Percentiles rank a stretch among this genome's conserved stretches.
phyloP scores from a whole-genome alignment of 1,140 invertebrate genomes.

The Drosophila guanche region DNA sequence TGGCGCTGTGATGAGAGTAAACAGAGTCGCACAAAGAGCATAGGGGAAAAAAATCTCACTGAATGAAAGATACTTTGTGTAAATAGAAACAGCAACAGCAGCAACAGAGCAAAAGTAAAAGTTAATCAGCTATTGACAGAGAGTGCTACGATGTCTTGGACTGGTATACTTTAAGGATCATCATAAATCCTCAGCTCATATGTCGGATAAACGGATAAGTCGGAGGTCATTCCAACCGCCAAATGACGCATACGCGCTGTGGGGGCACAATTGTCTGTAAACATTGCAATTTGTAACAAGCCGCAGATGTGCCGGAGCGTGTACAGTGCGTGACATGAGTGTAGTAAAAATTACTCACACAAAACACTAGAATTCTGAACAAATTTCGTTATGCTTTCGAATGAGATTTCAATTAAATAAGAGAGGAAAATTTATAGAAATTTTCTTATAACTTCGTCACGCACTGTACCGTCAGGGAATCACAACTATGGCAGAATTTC shows the following conservation, averaged over 20 bases:
- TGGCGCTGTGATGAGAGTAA: conserved; percentile 18
- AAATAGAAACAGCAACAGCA: conserved; percentile 12
- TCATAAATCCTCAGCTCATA: conserved; percentile 31
- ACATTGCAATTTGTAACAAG: conserved; percentile 51
- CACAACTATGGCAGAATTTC: conserved; percentile 17
- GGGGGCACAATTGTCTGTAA: conserved; percentile 45
- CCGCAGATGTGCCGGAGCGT: neutral
- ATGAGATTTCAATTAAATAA: no score
- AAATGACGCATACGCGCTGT: conserved; percentile 54
- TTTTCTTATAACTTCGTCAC: no score
- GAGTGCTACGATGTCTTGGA: conserved; percentile 1
- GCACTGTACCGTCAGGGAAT: conserved; percentile 11
- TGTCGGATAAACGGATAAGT: conserved; percentile 9
- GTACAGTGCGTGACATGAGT: neutral
- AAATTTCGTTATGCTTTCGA: no score
- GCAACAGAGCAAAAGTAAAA: neutral
- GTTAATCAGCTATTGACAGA: conserved; percentile 38
- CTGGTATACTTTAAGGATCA: conserved; percentile 26
- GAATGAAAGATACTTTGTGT: conserved; percentile 36
- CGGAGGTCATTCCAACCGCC: conserved; percentile 19
- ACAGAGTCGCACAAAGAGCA: conserved; percentile 6
- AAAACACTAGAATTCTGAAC: no score
- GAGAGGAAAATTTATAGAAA: no score
- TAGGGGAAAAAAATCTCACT: conserved; percentile 1
- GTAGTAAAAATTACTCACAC: no score